Evolutionary conservation across 1,140 invertebrate species (phyloP).

Genomic region (Limonius californicus): DNA sequence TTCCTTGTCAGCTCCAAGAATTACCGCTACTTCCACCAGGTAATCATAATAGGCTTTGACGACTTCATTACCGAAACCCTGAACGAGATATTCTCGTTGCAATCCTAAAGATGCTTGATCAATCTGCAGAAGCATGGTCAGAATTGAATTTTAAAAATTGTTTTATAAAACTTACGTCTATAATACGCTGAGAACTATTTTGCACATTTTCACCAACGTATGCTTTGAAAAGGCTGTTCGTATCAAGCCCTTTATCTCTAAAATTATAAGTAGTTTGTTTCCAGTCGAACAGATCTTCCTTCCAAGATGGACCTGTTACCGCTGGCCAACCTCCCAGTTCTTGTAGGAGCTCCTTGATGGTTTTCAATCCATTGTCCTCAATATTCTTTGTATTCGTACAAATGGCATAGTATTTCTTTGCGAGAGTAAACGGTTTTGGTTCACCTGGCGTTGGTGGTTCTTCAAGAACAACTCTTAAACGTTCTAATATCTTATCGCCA

Average conservation of each 20-base stretch:
- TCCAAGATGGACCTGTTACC: constrained; percentile 72
- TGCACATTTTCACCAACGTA: too few relatives aligned
- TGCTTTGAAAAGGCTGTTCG: too few relatives aligned
- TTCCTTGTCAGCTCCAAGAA: constrained; percentile 75
- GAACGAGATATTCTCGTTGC: constrained; percentile 83
- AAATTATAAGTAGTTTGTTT: constrained; percentile 77
- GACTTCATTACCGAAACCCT: constrained; percentile 71
- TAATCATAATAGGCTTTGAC: constrained; percentile 77
- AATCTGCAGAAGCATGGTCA: constrained; percentile 55
- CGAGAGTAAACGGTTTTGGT: constrained; percentile 66
- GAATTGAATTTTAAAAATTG: constrained; percentile 40
- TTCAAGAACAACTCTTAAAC: constrained; percentile 70
- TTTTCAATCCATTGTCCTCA: constrained; percentile 65
- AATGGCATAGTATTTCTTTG: constrained; percentile 73
- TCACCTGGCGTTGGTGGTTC: constrained; percentile 61
- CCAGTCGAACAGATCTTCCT: constrained; percentile 65
- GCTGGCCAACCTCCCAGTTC: constrained; percentile 89
- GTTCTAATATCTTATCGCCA: too few relatives aligned
- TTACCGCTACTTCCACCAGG: constrained; percentile 81
- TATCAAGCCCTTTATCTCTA: constrained; percentile 74
- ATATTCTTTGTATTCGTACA: constrained; percentile 82
- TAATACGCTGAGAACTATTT: too few relatives aligned
- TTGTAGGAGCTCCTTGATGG: constrained; percentile 65
- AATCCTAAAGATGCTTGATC: constrained; percentile 89
- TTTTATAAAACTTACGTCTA: too few relatives aligned